Conservation (phyloP, 2,113 vertebrate genomes). For the Canis aureus region DNA sequence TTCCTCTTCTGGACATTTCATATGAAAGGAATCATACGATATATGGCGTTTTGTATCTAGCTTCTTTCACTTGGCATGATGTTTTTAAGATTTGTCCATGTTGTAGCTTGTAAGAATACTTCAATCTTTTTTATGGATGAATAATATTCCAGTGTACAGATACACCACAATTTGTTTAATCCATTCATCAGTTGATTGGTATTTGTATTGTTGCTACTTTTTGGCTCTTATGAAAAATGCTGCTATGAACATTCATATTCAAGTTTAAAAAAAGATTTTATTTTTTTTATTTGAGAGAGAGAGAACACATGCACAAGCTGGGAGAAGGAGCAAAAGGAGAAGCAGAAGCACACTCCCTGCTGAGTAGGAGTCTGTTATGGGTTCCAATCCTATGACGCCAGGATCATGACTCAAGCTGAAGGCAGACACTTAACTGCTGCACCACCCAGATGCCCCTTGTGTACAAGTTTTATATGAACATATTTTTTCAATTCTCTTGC, state of each 20-base stretch:
- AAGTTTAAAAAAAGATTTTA: neutral
- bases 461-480: neutral
- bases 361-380: no score
- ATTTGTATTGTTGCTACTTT: neutral
- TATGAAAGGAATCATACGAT: neutral
- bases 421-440: no score
- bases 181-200: neutral
- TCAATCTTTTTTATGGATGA: neutral
- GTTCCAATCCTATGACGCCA: no score
- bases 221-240: neutral
- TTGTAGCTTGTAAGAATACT: neutral
- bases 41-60: neutral
- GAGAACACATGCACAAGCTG: no score
- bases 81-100: neutral
- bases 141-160: neutral
- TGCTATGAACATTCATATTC: neutral
- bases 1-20: neutral
- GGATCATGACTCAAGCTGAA: no score
- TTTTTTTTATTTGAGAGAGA: no score
- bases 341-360: no score
- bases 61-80: neutral
- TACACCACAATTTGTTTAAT: neutral
- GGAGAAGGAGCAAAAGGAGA: no score
- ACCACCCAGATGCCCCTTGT: no score
- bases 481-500: neutral